phyloP scores from a whole-genome alignment of 2,113 vertebrate genomes.

The Motacilla tschutschensis region DNA sequence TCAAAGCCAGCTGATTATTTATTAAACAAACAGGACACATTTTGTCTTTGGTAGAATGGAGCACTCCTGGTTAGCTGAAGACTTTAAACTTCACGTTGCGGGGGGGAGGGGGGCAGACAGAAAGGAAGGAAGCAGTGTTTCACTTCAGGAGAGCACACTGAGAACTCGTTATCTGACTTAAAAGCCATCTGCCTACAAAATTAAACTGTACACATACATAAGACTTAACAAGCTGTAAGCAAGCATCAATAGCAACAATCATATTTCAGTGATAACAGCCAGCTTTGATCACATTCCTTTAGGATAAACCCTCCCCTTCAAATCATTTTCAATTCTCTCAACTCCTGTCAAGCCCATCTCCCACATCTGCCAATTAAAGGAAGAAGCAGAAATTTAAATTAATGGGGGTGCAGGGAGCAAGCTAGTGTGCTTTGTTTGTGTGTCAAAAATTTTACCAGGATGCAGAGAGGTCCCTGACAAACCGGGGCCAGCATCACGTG shows the following conservation, averaged over 20 bases:
- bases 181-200: conserved; percentile 31
- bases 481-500: neutral
- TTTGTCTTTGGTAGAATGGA: conserved; percentile 1
- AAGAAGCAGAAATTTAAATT: neutral
- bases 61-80: neutral
- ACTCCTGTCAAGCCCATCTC: neutral
- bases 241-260: conserved; percentile 9
- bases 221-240: conserved; percentile 17
- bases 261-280: neutral
- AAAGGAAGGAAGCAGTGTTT: conserved; percentile 15
- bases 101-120: fast-evolving
- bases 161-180: neutral
- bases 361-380: neutral
- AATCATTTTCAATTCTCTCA: neutral
- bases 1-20: conserved; percentile 50
- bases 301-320: neutral
- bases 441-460: neutral
- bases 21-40: conserved; percentile 45
- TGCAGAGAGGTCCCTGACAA: neutral
- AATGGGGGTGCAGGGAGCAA: neutral
- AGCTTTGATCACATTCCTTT: neutral
- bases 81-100: neutral
- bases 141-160: conserved; percentile 7
- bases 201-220: neutral
- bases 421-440: neutral